Evolutionary conservation across 2,797 vertebrate species (phyloP), one percentile per base, ranked within the genome.

Genomic region (Helicolenus hilgendorfi): DNA sequence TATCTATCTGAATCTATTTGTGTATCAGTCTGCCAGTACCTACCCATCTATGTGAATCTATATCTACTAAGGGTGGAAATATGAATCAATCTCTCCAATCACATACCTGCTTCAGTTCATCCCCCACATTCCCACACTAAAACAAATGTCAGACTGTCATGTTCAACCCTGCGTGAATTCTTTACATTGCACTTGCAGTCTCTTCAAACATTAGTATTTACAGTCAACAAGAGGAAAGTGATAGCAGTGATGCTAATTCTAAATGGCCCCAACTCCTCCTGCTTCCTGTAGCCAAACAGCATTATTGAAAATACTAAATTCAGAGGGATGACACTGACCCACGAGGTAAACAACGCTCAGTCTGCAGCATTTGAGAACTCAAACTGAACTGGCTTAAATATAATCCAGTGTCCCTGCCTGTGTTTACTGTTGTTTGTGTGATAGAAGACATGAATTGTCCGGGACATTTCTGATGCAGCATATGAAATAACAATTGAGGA

Each of bases 311-410:
- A 53, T 14, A 33, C 3, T 18, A 15, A 29, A 7, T 69, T 60
- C 53, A 71, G 27, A 27, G 14, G n/a, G 20, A 60, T 55, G 69
- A 62, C 15, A 20, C 24, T 26, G 41, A 69, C 41, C 31, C 14
- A 55, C 26, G 18, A 53, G 22, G 9, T 62, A 87, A 84, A 68
- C 67, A 79, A 14, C 33, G 27, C 18, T 71, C 70, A 53, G 70
- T 67, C 4, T n/a, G 26, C 31, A 79, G 26, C 31, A 38, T 64
- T 59, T 55, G 22, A 67, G 38, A 72, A 33, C 13, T 49, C 31
- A 53, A 67, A 41, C 18, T 80, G 2, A 76, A 29, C 27, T 36
- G 38, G 29, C 56, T 31, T 14, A 59, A 83, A 45, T 27, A 26
- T 41, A 31, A 36, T 36, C 29, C 3, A 1, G n/a, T 27, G n/a